Conservation (phyloP, 2,888 invertebrate genomes). For the Ornithoptera priamus region DNA sequence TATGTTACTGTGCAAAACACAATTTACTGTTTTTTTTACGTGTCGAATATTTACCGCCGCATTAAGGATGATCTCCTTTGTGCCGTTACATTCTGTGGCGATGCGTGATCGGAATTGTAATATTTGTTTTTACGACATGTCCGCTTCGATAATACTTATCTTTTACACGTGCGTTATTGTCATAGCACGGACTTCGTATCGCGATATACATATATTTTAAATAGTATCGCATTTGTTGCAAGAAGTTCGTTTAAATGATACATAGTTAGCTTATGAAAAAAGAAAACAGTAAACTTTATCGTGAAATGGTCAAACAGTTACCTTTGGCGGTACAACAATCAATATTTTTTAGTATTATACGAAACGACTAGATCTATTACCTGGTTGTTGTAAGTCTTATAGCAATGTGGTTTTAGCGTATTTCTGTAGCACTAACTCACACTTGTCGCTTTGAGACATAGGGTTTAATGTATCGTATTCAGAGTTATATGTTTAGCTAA, state of each 20-base stretch:
- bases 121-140: constrained; percentile 1
- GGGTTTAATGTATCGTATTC: too few relatives aligned
- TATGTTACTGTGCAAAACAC: neutral
- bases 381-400: too few relatives aligned
- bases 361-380: too few relatives aligned
- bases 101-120: constrained; percentile 22
- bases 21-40: neutral
- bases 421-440: too few relatives aligned
- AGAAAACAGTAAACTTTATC: too few relatives aligned
- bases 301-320: too few relatives aligned
- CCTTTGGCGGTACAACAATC: too few relatives aligned
- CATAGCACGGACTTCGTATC: neutral
- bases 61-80: constrained; percentile 2
- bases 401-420: too few relatives aligned
- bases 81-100: constrained; percentile 18
- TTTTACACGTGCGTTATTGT: constrained; percentile 16
- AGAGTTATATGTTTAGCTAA: too few relatives aligned
- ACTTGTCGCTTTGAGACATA: too few relatives aligned
- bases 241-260: neutral
- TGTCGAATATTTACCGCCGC: constrained; percentile 5
- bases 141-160: constrained; percentile 10
- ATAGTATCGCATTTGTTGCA: neutral
- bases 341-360: too few relatives aligned
- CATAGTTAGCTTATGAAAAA: too few relatives aligned
- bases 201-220: neutral